Conservation (phyloP, 37 sponge, comb jelly and placozoan genomes). For the Axinella damicornis region DNA sequence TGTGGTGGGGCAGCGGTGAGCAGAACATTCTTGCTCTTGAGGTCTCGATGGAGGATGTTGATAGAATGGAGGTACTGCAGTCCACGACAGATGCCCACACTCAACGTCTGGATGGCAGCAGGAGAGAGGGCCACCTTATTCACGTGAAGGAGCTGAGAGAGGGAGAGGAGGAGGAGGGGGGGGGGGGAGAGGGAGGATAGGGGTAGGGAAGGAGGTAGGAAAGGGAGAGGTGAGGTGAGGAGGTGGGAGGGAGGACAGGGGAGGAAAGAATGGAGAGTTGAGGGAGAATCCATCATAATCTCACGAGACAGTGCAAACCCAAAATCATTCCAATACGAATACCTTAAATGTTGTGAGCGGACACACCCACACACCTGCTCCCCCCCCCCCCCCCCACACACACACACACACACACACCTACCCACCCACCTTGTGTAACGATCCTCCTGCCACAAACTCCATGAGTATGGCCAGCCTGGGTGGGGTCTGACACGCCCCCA, state of each 20-base stretch:
- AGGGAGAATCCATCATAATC: too few species aligned
- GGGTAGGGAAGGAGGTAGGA: background rate
- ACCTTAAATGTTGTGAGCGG: too few species aligned
- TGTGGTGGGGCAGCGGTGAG: conserved; percentile 55
- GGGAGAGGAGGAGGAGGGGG: background rate
- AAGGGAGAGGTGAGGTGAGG: background rate
- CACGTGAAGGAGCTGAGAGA: conserved; percentile 47
- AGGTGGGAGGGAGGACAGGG: too few species aligned
- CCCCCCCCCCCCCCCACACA: too few species aligned
- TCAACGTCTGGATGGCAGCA: conserved; percentile 30
- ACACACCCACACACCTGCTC: too few species aligned
- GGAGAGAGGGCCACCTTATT: conserved; percentile 15
- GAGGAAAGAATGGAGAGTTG: too few species aligned
- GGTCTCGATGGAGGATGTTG: conserved; percentile 86
- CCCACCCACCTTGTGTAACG: conserved; percentile 52
- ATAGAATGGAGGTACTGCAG: conserved; percentile 89
- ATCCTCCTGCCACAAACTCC: conserved; percentile 87
- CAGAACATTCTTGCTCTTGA: conserved; percentile 84
- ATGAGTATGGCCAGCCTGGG: conserved; percentile 85
- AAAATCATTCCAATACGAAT: too few species aligned
- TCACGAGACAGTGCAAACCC: too few species aligned
- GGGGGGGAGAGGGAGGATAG: background rate
- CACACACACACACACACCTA: too few species aligned
- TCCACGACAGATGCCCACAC: conserved; percentile 62
- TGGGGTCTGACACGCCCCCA: conserved; percentile 87